A percentile compares a stretch with the other conserved stretches of the same genome.
These are phyloP conservation scores for Gila orcuttii DNA, from an alignment of 2,113 vertebrate species.

Conservation along the genomic window DNA sequence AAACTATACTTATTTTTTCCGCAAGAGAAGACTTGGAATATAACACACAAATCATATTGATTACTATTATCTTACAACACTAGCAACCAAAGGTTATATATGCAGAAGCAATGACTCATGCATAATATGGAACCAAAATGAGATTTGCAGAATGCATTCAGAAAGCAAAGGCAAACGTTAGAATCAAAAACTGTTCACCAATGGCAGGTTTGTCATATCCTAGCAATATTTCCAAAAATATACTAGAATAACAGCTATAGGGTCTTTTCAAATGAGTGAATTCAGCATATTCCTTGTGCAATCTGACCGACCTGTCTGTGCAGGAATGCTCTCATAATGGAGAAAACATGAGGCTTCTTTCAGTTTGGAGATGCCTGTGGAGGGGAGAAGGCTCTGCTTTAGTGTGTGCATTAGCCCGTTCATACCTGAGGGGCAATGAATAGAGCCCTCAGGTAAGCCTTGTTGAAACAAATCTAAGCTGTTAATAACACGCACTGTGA, in stretches of 20 bases:
- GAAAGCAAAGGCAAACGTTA: neutral
- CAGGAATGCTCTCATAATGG: constrained; percentile 26
- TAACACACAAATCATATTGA: neutral
- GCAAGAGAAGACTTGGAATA: neutral
- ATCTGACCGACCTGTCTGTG: neutral
- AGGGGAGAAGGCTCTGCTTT: constrained; percentile 7
- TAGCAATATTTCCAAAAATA: neutral
- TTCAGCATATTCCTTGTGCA: constrained; percentile 7
- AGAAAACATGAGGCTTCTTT: constrained; percentile 26
- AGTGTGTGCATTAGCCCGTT: constrained; percentile 75
- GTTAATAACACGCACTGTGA: constrained; percentile 91
- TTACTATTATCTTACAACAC: constrained; percentile 22
- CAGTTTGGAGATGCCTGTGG: constrained; percentile 2
- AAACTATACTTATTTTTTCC: neutral
- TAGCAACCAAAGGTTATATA: constrained; percentile 4
- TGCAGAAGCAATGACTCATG: constrained; percentile 19
- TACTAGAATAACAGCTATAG: neutral
- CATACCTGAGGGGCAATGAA: constrained; percentile 86
- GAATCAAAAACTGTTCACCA: neutral
- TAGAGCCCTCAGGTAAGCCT: constrained; percentile 84
- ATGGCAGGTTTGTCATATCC: neutral
- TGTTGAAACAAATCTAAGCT: constrained; percentile 90
- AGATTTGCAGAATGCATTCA: neutral
- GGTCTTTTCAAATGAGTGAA: neutral
- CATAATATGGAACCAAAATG: neutral